Base-by-base conservation (phyloP, 2,888 invertebrate species). In the Athripsodes cinereus region DNA sequence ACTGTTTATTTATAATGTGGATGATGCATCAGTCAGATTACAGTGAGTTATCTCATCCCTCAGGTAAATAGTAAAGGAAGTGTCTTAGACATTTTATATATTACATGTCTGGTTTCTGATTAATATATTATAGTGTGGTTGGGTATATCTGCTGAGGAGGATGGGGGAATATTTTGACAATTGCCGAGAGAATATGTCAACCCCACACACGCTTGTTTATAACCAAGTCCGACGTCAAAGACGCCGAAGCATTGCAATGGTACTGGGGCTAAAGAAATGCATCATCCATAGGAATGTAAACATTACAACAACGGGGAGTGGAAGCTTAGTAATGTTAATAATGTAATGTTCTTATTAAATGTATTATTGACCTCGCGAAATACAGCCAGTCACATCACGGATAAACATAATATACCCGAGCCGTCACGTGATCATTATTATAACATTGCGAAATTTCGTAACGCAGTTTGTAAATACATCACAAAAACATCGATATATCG, bases 311-410 rank as follows among this genome's bases (percentile, higher is more conserved):
- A 49, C 31, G 35, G 59, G 55, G 55, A 60, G 56, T 57, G 57
- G 60, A 55, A 52, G 54, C 51, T 54, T n/a, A n/a, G n/a, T n/a
- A n/a, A n/a, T n/a, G n/a, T n/a, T n/a, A n/a, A n/a, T 57, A 57
- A 54, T 44, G 13, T 40, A 40, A 40, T 16, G 40, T 40, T 40
- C 40, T 40, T 40, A 40, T 40, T 40, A 40, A 40, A 40, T 16
- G 40, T 57, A 52, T 58, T 58, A 53, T 34, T 58, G 61, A 61
- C 61, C 61, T 61, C 61, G 58, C 58, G n/a, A n/a, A n/a, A n/a
- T n/a, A n/a, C n/a, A n/a, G n/a, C n/a, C n/a, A n/a, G n/a, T n/a
- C n/a, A n/a, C n/a, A n/a, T n/a, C n/a, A n/a, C n/a, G 31, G 26
- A 26, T 26, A 26, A 3, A 26, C 26, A 26, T 26, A 54, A 60